phyloP scores from a whole-genome alignment of 2,113 vertebrate species.

The Ursus arctos region DNA sequence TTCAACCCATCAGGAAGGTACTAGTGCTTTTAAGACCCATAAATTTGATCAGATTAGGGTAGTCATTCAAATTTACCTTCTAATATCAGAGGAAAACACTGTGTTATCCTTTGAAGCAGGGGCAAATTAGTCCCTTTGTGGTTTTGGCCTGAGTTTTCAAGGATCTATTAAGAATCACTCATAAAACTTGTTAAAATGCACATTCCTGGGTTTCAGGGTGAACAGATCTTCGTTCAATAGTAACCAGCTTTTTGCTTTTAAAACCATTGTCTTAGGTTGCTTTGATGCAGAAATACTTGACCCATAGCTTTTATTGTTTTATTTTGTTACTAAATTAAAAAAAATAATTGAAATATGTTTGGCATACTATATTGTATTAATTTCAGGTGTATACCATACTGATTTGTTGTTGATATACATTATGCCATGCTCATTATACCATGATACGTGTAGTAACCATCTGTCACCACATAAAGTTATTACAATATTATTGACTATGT shows the following conservation, averaged over 20 bases:
- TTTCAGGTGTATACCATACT: not conserved
- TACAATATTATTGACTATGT: not conserved
- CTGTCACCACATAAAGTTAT: not conserved
- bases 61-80: slow-evolving; percentile 15
- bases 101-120: not conserved
- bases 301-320: not conserved
- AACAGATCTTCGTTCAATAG: not conserved
- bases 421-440: not conserved
- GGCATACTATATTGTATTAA: not conserved
- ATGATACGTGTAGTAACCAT: not conserved
- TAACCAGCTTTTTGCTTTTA: not conserved
- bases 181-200: not conserved
- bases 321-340: not conserved
- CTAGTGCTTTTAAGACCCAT: not conserved
- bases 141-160: not conserved
- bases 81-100: not conserved
- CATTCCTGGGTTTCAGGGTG: not conserved
- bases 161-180: not conserved
- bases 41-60: slow-evolving; percentile 10
- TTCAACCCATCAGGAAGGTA: not conserved
- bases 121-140: not conserved
- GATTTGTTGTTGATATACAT: not conserved
- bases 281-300: not conserved
- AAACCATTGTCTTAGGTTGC: not conserved
- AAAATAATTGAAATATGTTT: not conserved